Conservation (phyloP, 1,140 invertebrate species). For the Nymphalis io region DNA sequence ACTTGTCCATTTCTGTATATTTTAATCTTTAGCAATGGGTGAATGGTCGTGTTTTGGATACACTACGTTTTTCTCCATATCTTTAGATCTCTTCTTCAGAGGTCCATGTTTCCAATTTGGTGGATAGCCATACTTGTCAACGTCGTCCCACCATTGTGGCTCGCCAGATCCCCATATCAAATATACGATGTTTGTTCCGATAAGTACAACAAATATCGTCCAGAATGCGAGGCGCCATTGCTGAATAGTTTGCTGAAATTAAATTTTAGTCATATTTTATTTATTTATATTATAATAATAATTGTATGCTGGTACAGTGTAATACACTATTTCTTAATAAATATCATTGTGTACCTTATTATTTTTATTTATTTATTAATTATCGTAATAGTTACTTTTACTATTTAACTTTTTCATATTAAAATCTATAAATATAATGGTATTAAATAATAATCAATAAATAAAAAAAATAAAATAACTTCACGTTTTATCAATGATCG, state of each 20-base stretch:
- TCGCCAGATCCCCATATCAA: slow-evolving; percentile 86
- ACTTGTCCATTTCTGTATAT: background rate
- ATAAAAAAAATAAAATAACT: too few species aligned
- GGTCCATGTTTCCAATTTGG: slow-evolving; percentile 67
- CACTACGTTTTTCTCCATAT: slow-evolving; percentile 65
- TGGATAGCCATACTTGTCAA: slow-evolving; percentile 71
- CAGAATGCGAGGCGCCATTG: slow-evolving; percentile 86
- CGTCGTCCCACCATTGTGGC: slow-evolving; percentile 86
- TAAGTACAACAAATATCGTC: slow-evolving; percentile 80
- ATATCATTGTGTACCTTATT: too few species aligned
- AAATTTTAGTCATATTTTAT: background rate
- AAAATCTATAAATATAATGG: too few species aligned
- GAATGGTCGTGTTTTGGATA: slow-evolving; percentile 71
- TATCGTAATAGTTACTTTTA: too few species aligned
- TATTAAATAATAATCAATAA: too few species aligned
- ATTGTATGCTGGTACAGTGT: too few species aligned
- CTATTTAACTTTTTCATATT: too few species aligned
- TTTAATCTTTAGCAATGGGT: slow-evolving; percentile 45
- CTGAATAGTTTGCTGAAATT: slow-evolving; percentile 84
- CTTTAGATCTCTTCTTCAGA: slow-evolving; percentile 47
- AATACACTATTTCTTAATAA: too few species aligned
- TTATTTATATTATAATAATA: too few species aligned
- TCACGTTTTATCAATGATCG: too few species aligned
- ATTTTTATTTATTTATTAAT: too few species aligned
- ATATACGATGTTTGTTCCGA: slow-evolving; percentile 87